Percentiles rank a stretch among this genome's conserved stretches.
phyloP scores from a whole-genome alignment of 2,888 invertebrate genomes.

The Pterostichus niger region DNA sequence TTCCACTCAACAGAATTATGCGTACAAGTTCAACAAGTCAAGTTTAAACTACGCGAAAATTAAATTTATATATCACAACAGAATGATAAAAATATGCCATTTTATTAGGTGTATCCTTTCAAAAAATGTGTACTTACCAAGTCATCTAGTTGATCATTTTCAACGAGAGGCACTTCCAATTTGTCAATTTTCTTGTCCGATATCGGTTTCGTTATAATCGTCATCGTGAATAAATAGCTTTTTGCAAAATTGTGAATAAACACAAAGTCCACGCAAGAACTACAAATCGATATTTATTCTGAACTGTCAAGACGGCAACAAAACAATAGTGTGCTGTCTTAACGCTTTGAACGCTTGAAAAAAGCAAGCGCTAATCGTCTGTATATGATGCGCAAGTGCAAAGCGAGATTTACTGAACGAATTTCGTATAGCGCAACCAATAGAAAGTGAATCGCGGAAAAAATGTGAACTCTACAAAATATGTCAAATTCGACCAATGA shows the following conservation, averaged over 20 bases:
- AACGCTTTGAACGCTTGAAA: slow-evolving; percentile 7
- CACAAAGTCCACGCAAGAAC: slow-evolving; percentile 54
- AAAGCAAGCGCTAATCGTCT: not conserved
- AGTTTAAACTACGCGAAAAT: not conserved
- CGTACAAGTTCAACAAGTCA: not conserved
- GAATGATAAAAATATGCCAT: slow-evolving; percentile 17
- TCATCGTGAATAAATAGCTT: slow-evolving; percentile 80
- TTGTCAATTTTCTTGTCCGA: slow-evolving; percentile 86
- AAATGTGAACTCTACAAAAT: too few species aligned
- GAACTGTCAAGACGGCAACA: slow-evolving; percentile 61
- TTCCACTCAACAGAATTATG: not conserved
- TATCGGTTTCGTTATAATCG: slow-evolving; percentile 87
- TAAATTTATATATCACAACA: not conserved
- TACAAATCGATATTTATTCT: slow-evolving; percentile 61
- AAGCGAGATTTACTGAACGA: not conserved
- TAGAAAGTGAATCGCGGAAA: not conserved
- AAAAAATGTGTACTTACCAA: slow-evolving; percentile 73
- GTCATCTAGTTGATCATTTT: slow-evolving; percentile 76
- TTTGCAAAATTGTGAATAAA: slow-evolving; percentile 51
- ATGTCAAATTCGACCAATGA: too few species aligned
- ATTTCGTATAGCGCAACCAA: not conserved
- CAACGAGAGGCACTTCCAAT: slow-evolving; percentile 83
- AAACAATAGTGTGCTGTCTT: slow-evolving; percentile 59
- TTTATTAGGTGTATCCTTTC: slow-evolving; percentile 38
- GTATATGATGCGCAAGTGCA: not conserved